Evolutionary conservation across 2,888 invertebrate genomes (phyloP), one percentile per base, ranked within the genome.

Genomic region (Hipparchia semele): DNA sequence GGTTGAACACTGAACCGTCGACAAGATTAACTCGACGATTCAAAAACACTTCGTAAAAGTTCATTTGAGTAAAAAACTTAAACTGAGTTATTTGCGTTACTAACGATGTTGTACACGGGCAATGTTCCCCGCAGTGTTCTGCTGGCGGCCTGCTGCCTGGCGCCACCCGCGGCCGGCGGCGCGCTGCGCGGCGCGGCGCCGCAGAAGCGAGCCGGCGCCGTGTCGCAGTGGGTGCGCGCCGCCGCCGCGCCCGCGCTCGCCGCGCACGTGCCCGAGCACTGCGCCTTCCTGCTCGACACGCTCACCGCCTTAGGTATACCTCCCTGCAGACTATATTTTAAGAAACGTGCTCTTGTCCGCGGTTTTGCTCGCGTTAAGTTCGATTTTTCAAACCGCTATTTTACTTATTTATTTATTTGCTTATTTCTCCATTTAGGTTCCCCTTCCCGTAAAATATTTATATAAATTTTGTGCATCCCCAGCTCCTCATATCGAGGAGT

Each of bases 141-240:
- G n/a, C 73, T 91, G 2, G 71, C 78, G 12, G 87, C 6, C 67
- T 83, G 75, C 75, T 90, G 72, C 4, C 12, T 9, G 39, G 3
- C 5, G 3, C 5, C 7, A 67, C 4, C 69, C 39, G 59, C 46
- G 6, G 53, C 0, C 39, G 39, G 23, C 23, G 0, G 46, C 54
- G 66, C 12, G 12, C 67, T 6, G 53, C 6, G 7, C 66, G 65
- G 72, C 12, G 72, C 68, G 64, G 60, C 78, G 6, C 77, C 76
- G 0, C n/a, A 13, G 72, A 79, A 78, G 78, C 86, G 90, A n/a
- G 79, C 80, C 23, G 78, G 80, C 72, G 76, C 80, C 71, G 79
- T 89, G 74, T 84, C 88, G 62, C 78, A 76, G 79, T 90, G 88
- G 87, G 77, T 82, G 75, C 84, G 85, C 73, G 87, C 84, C 46